These are phyloP conservation scores for Thereva unica DNA, from an alignment of 2,888 invertebrate genomes.

Conservation along the genomic window DNA sequence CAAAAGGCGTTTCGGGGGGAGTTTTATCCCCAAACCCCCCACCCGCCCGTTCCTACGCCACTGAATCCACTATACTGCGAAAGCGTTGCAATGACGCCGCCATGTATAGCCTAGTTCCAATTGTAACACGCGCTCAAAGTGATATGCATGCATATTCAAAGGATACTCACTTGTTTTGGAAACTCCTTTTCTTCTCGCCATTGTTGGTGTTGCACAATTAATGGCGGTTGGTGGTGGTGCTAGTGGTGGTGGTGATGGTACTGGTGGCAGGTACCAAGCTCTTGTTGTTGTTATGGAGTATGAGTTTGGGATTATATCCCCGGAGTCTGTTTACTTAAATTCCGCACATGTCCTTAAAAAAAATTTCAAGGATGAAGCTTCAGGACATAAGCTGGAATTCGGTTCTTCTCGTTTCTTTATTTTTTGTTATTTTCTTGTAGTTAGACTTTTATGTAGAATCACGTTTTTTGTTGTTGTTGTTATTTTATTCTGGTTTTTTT, in stretches of 20 bases:
- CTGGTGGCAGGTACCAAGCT: too few species aligned
- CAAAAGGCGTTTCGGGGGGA: too few species aligned
- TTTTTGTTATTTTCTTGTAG: too few species aligned
- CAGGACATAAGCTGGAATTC: neutral
- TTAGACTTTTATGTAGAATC: too few species aligned
- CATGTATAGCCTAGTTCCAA: too few species aligned
- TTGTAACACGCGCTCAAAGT: neutral
- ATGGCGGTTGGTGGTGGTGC: too few species aligned
- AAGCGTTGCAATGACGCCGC: neutral
- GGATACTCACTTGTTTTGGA: constrained; percentile 41
- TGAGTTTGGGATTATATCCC: constrained; percentile 6
- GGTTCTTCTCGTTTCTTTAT: too few species aligned
- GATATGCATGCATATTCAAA: neutral
- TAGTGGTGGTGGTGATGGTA: too few species aligned
- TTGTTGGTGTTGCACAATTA: neutral
- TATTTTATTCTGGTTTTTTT: too few species aligned
- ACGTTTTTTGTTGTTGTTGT: too few species aligned
- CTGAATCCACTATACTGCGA: neutral
- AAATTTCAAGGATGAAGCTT: neutral
- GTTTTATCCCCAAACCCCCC: too few species aligned
- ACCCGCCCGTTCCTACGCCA: too few species aligned
- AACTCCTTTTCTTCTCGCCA: constrained; percentile 42
- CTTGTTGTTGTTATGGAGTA: neutral
- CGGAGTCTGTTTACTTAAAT: neutral
- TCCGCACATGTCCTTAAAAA: constrained; percentile 13